phyloP scores from a whole-genome alignment of 2,797 vertebrate genomes.

The Paratrypauchen microcephalus region DNA sequence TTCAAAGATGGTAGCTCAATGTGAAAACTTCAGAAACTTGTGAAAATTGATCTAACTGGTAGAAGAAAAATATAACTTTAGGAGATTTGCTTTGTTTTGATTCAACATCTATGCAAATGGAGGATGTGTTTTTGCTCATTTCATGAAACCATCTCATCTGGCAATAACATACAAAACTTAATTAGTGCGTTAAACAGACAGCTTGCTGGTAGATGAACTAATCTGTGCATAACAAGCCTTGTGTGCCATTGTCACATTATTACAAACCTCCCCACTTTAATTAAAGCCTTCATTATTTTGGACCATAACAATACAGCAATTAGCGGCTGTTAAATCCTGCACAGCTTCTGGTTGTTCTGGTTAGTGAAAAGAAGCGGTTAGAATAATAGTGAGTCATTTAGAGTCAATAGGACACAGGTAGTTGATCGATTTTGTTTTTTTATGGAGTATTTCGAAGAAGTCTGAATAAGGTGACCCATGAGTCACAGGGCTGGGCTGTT shows the following conservation, averaged over 20 bases:
- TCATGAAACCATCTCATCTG: not conserved
- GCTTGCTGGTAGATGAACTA: not conserved
- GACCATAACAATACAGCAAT: not conserved
- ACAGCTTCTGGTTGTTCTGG: slow-evolving; percentile 41
- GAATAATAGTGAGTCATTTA: slow-evolving; percentile 45
- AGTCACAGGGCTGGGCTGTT: slow-evolving; percentile 51
- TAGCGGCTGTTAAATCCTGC: not conserved
- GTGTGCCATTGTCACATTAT: not conserved
- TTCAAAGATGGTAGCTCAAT: not conserved
- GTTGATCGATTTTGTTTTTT: slow-evolving; percentile 43
- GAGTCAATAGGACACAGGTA: slow-evolving; percentile 21
- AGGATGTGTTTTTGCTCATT: not conserved
- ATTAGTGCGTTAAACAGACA: not conserved
- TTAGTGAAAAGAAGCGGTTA: slow-evolving; percentile 22
- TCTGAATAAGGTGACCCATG: slow-evolving; percentile 38
- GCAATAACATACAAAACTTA: not conserved
- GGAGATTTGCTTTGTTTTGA: not conserved
- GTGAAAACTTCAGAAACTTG: not conserved
- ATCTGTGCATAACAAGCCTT: not conserved
- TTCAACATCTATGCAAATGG: not conserved
- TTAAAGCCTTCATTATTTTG: not conserved
- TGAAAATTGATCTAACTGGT: not conserved
- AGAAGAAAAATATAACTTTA: not conserved
- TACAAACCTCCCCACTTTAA: not conserved
- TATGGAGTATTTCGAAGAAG: slow-evolving; percentile 32